A percentile compares a stretch with the other conserved stretches of the same genome.
These are phyloP conservation scores for Drosophila pectinifera DNA, from an alignment of 1,140 invertebrate species.

Conservation along the genomic window DNA sequence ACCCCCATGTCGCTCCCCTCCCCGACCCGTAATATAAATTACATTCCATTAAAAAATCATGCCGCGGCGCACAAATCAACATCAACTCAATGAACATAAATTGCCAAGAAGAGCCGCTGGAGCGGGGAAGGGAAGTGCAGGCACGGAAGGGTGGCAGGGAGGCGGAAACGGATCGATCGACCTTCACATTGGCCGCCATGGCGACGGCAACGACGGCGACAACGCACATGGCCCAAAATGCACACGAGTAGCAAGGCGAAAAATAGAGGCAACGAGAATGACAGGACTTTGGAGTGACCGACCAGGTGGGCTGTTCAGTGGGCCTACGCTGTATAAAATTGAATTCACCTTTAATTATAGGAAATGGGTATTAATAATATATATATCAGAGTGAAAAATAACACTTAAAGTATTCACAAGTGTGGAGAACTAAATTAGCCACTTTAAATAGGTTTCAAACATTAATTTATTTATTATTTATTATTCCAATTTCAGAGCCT, in stretches of 20 bases:
- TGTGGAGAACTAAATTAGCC: too few relatives aligned
- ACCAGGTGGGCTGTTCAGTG: constrained; percentile 17
- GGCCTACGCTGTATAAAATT: background rate
- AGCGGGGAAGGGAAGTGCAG: constrained; percentile 5
- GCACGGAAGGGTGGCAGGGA: constrained; percentile 5
- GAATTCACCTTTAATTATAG: background rate
- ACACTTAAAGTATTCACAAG: too few relatives aligned
- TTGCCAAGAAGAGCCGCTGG: constrained; percentile 42
- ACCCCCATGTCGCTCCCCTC: background rate
- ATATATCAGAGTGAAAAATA: too few relatives aligned
- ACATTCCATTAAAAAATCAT: constrained; percentile 81
- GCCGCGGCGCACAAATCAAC: constrained; percentile 76
- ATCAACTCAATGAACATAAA: constrained; percentile 81
- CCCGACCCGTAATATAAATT: constrained; percentile 59
- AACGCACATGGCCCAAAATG: constrained; percentile 65
- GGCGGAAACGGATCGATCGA: constrained; percentile 65
- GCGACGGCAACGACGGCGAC: constrained; percentile 42
- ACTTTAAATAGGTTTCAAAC: too few relatives aligned
- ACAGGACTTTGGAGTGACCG: constrained; percentile 50
- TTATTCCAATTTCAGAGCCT: background rate
- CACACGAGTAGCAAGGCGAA: constrained; percentile 25
- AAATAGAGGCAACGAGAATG: constrained; percentile 10
- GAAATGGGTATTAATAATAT: background rate
- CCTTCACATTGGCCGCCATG: constrained; percentile 78
- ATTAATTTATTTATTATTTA: background rate